Conservation (phyloP, 2,797 vertebrate genomes). For the Xiphophorus birchmanni region DNA sequence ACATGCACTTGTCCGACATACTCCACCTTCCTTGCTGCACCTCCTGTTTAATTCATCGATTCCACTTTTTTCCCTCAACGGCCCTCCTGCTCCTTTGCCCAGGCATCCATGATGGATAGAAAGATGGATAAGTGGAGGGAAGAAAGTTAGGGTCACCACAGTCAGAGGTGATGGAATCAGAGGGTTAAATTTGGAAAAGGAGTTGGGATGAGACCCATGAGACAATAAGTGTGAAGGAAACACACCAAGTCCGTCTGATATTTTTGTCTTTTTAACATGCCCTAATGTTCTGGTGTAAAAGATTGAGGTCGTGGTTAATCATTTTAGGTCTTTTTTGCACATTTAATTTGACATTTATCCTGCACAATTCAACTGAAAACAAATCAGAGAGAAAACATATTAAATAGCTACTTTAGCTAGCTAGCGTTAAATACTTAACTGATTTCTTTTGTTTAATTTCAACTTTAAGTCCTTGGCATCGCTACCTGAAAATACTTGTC, state of each 20-base stretch:
- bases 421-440: neutral
- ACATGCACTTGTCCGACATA: conserved; percentile 69
- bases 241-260: neutral
- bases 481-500: neutral
- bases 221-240: neutral
- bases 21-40: conserved; percentile 62
- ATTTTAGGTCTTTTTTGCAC: neutral
- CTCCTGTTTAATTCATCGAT: conserved; percentile 78
- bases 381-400: neutral
- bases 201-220: neutral
- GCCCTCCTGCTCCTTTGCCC: conserved; percentile 46
- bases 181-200: conserved; percentile 63
- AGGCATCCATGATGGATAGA: conserved; percentile 57
- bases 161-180: conserved; percentile 65
- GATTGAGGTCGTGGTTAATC: neutral
- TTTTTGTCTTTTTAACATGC: neutral
- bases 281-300: neutral
- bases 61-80: conserved; percentile 39
- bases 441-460: neutral
- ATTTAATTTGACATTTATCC: neutral
- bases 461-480: neutral
- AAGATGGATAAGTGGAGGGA: conserved; percentile 66
- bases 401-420: neutral
- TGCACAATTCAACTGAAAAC: neutral
- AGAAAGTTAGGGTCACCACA: conserved; percentile 59